Conservation (phyloP, 2,797 vertebrate genomes). For the Parambassis ranga region DNA sequence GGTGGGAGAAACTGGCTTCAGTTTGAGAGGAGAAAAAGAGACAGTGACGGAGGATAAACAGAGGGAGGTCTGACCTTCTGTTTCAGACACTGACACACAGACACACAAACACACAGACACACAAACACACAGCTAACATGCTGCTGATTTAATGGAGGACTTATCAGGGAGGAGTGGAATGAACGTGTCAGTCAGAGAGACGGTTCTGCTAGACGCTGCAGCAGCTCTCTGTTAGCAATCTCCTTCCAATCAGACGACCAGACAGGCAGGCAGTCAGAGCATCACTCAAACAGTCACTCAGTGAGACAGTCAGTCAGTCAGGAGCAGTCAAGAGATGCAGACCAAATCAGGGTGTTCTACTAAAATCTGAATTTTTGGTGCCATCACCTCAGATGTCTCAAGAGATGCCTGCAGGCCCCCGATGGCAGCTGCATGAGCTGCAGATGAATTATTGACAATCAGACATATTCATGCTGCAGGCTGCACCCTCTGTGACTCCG, state of each 20-base stretch:
- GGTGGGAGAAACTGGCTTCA: neutral
- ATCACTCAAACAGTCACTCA: neutral
- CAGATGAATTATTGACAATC: constrained; percentile 11
- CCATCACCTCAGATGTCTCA: neutral
- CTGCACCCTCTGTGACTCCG: neutral
- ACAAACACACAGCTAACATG: neutral
- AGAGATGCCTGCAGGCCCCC: neutral
- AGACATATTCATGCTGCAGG: neutral
- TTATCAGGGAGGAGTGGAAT: constrained; percentile 9
- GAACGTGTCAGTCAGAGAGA: constrained; percentile 8
- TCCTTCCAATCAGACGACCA: neutral
- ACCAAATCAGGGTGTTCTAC: too few species aligned
- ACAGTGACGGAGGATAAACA: neutral
- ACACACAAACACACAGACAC: neutral
- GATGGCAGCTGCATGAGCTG: constrained; percentile 1
- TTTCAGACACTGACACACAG: neutral
- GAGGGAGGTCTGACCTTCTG: constrained; percentile 15
- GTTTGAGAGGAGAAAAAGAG: neutral
- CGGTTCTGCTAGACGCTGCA: neutral
- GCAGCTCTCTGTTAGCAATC: neutral
- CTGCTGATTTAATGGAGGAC: neutral
- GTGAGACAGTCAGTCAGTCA: neutral
- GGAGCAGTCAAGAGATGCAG: too few species aligned
- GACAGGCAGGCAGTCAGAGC: neutral
- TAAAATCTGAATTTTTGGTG: too few species aligned